phyloP scores from a whole-genome alignment of 2,113 vertebrate species.

The Zosterops lateralis region DNA sequence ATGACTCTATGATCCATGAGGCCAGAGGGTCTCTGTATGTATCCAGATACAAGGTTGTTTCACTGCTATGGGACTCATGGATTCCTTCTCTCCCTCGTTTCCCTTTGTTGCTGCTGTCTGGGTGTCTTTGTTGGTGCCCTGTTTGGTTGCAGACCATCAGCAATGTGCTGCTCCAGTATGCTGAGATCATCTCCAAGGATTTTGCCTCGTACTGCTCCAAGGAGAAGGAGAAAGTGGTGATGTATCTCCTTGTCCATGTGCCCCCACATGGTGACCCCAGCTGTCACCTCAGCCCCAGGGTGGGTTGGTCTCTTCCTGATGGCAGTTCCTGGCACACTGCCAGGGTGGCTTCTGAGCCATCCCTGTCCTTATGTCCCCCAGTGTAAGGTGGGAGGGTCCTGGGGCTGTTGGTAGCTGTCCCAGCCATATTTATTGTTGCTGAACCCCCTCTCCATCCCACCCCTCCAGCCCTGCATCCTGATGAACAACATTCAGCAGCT shows the following conservation, averaged over 20 bases:
- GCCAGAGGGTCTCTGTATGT: not conserved
- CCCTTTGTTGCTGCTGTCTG: not conserved
- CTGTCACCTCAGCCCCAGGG: not conserved
- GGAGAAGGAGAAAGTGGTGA: slow-evolving; percentile 94
- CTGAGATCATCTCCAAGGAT: slow-evolving; percentile 92
- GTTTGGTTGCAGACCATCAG: slow-evolving; percentile 87
- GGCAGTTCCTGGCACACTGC: not conserved
- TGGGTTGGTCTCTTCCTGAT: accelerated
- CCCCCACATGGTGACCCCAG: not conserved
- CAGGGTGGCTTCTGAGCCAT: accelerated
- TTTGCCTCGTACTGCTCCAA: slow-evolving; percentile 93
- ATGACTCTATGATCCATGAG: not conserved
- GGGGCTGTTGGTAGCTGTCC: not conserved
- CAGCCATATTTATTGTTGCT: not conserved
- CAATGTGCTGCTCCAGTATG: slow-evolving; percentile 94
- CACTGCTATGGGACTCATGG: not conserved
- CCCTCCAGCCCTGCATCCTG: slow-evolving; percentile 88
- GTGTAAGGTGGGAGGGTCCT: not conserved
- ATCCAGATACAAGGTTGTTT: not conserved
- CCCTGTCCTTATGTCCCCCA: not conserved
- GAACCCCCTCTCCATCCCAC: not conserved
- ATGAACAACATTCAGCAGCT: slow-evolving; percentile 99
- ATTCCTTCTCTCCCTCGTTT: not conserved
- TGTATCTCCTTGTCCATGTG: not conserved
- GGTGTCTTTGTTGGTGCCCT: not conserved